These are phyloP conservation scores for Heliconius himera DNA, from an alignment of 1,140 invertebrate genomes.

Conservation along the genomic window DNA sequence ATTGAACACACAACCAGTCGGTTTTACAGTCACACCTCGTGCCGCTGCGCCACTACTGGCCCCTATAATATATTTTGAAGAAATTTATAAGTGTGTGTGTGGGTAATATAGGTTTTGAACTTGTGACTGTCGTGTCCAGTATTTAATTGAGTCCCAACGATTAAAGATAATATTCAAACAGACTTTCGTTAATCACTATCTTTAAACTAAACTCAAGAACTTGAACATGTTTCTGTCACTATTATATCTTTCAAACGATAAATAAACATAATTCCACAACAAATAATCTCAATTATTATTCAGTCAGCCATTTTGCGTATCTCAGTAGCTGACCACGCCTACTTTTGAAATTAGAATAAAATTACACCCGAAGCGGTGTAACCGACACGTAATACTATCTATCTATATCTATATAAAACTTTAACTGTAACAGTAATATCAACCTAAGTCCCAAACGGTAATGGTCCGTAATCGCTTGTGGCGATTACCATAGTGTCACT, in stretches of 20 bases:
- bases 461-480: constrained; percentile 29
- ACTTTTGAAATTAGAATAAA: constrained; percentile 63
- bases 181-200: not conserved
- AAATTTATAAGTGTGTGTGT: too few relatives aligned
- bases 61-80: too few relatives aligned
- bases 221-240: not conserved
- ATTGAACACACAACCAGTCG: too few relatives aligned
- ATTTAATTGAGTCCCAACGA: not conserved
- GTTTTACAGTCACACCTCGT: too few relatives aligned
- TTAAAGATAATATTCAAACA: not conserved
- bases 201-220: not conserved
- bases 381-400: constrained; percentile 23
- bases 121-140: not conserved
- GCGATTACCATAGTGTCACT: constrained; percentile 36
- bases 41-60: too few relatives aligned
- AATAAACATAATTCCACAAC: constrained; percentile 45
- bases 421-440: constrained; percentile 17
- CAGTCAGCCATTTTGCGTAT: constrained; percentile 59
- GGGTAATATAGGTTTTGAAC: not conserved
- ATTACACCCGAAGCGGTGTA: constrained; percentile 43
- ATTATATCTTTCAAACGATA: not conserved
- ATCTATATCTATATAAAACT: not conserved
- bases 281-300: constrained; percentile 62
- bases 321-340: constrained; percentile 58
- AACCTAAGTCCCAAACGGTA: constrained; percentile 19